These are phyloP conservation scores for Seriola quinqueradiata DNA, from an alignment of 2,113 vertebrate species.

Conservation along the genomic window DNA sequence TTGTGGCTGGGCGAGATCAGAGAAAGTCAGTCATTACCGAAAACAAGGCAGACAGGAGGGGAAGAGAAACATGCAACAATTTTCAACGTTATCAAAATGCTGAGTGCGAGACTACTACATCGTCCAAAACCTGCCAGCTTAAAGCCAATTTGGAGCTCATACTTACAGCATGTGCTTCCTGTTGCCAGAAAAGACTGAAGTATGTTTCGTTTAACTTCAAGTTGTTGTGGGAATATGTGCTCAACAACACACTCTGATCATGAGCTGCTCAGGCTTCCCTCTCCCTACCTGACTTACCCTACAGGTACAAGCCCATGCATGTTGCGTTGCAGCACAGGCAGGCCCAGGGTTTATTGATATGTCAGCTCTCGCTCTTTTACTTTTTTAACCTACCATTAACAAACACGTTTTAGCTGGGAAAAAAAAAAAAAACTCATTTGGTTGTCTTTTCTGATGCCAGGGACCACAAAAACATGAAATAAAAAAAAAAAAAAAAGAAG, in stretches of 20 bases:
- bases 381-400: not conserved
- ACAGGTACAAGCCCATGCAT: conserved; percentile 59
- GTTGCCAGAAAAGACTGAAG: conserved; percentile 13
- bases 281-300: conserved; percentile 42
- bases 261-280: conserved; percentile 8
- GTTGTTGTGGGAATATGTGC: not conserved
- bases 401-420: not conserved
- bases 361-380: conserved; percentile 10
- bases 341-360: conserved; percentile 28
- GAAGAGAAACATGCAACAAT: conserved; percentile 41
- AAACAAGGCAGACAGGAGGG: conserved; percentile 16
- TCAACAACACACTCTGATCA: conserved; percentile 8
- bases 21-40: conserved; percentile 41
- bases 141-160: conserved; percentile 40
- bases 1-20: conserved; percentile 43
- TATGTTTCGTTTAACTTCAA: not conserved
- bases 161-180: conserved; percentile 65
- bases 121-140: not conserved
- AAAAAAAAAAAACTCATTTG: no score
- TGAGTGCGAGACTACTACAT: conserved; percentile 8
- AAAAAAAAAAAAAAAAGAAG: no score
- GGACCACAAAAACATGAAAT: not conserved
- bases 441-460: not conserved
- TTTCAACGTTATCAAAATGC: conserved; percentile 19
- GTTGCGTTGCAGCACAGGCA: conserved; percentile 28